These are phyloP conservation scores for Ernsta delagoae DNA, from an alignment of 2,888 invertebrate species.

Conservation along the genomic window DNA sequence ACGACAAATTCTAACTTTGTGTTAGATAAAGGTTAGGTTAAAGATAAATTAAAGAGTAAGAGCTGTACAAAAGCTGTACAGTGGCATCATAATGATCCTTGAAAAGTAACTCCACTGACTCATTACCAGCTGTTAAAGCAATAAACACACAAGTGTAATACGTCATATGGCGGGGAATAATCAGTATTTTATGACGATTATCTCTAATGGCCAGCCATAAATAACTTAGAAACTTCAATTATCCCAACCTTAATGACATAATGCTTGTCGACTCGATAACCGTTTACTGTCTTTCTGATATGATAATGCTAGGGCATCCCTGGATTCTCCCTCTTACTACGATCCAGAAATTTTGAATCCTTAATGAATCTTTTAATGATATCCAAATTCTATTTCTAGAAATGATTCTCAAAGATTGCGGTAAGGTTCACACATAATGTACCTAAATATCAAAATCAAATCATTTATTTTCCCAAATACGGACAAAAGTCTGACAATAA, in stretches of 20 bases:
- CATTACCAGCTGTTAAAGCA: neutral
- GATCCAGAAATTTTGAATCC: too few species aligned
- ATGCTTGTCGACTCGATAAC: neutral
- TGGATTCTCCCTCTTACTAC: too few species aligned
- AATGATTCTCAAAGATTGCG: too few species aligned
- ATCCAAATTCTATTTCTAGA: too few species aligned
- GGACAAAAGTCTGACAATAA: too few species aligned
- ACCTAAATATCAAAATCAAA: too few species aligned
- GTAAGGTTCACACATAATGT: too few species aligned
- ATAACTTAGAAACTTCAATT: slow-evolving; percentile 9
- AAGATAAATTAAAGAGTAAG: too few species aligned
- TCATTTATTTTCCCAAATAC: too few species aligned
- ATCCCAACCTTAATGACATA: neutral
- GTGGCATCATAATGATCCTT: neutral
- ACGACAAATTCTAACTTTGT: too few species aligned
- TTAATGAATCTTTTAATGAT: too few species aligned
- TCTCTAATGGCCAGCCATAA: slow-evolving; percentile 1
- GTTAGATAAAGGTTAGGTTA: too few species aligned
- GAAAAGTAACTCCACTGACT: neutral
- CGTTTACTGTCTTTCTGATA: neutral
- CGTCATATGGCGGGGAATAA: slow-evolving; percentile 8
- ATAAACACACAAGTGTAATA: neutral
- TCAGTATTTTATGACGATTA: slow-evolving; percentile 12
- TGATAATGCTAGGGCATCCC: neutral
- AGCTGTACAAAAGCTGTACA: neutral